Evolutionary conservation across 35 echinoderm and acorn worm genomes (phyloP).

Genomic region (Antedon bifida): DNA sequence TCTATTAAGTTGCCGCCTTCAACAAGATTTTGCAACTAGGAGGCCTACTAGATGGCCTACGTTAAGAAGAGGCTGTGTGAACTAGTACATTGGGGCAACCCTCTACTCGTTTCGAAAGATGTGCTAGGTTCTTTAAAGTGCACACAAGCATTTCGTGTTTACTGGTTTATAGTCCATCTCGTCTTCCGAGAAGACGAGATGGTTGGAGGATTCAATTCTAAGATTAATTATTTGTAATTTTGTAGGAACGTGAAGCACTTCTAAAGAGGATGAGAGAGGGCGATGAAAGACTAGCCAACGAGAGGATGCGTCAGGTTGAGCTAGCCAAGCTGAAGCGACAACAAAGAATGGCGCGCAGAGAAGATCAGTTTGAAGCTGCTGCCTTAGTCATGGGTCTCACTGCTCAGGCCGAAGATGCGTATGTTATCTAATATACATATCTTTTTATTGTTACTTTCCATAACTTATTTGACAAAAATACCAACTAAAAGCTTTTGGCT

Average conservation of each 20-base stretch:
- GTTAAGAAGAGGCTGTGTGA: too few relatives aligned
- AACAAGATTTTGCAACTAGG: too few relatives aligned
- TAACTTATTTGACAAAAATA: too few relatives aligned
- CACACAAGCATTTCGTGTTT: too few relatives aligned
- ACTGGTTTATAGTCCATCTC: too few relatives aligned
- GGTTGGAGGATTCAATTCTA: too few relatives aligned
- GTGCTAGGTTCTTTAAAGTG: too few relatives aligned
- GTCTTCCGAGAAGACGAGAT: too few relatives aligned
- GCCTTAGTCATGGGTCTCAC: constrained; percentile 77
- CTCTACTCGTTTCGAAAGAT: too few relatives aligned
- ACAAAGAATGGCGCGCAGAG: constrained; percentile 63
- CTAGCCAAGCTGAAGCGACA: constrained; percentile 64
- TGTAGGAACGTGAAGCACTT: constrained; percentile 73
- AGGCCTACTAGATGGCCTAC: too few relatives aligned
- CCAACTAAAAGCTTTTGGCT: not conserved
- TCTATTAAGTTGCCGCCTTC: too few relatives aligned
- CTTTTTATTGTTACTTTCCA: not conserved
- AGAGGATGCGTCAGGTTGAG: constrained; percentile 64
- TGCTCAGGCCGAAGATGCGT: constrained; percentile 69
- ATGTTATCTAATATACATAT: constrained; percentile 15
- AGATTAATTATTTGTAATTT: not conserved
- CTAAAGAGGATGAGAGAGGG: constrained; percentile 39
- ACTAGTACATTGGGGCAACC: too few relatives aligned
- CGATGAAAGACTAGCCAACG: constrained; percentile 49
- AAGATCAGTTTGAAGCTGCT: constrained; percentile 96